Evolutionary conservation across 2,797 vertebrate genomes (phyloP), one percentile per base, ranked within the genome.

Genomic region (Crenuchus spilurus): DNA sequence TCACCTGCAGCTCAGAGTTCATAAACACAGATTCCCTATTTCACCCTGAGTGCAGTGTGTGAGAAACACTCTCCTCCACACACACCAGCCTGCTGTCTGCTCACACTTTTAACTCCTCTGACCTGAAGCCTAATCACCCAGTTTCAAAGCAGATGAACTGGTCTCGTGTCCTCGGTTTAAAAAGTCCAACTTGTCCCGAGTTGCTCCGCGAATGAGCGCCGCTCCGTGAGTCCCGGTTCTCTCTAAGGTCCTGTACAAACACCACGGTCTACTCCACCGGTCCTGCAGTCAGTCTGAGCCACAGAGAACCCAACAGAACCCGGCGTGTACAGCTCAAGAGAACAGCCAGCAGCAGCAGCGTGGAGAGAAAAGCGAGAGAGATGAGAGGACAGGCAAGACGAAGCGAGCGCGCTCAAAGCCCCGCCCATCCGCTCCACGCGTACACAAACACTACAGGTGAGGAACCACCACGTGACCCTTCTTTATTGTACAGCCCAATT

Each of bases 381-480:
- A n/a, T n/a, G n/a, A n/a, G n/a, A n/a, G n/a, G n/a, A n/a, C n/a
- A n/a, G n/a, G n/a, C n/a, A n/a, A n/a, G n/a, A n/a, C 42, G 16
- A n/a, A 18, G 42, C 5, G 14, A 46, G 6, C n/a, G 6, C 16
- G 6, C n/a, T 1, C 16, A 1, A 5, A 26, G 11, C 48, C 10
- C 49, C 24, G 49, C 49, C 24, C 49, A 26, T 5, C 4, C 2
- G 22, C 9, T 24, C 24, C 49, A 26, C 11, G 1, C 2, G 22
- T 3, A 26, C 9, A 46, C 44, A 46, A 46, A 18, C 11, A 9
- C 11, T 26, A 6, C 49, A 52, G 49, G 49, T 52, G 6, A 14
- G 5, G 24, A n/a, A n/a, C n/a, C 1, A 22, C 9, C 86, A 86
- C 79, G 65, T 78, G 28, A 52, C 6, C 64, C 2, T 48, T 16